Evolutionary conservation across 2,888 invertebrate species (phyloP).

Genomic region (Luperina testacea): DNA sequence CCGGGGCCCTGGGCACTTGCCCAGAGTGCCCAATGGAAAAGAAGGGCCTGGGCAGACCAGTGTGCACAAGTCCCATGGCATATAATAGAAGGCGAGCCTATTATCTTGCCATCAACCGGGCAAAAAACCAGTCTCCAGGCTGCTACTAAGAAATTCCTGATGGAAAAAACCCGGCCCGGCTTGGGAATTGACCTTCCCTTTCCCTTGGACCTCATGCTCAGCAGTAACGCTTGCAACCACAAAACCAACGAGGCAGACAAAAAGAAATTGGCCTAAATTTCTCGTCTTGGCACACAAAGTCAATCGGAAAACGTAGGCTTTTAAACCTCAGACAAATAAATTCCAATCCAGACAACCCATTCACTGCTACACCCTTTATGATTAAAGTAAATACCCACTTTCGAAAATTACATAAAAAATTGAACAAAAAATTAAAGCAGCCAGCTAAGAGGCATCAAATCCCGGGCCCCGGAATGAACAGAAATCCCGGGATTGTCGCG

Average conservation of each 20-base stretch:
- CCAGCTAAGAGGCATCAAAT: slow-evolving; percentile 68
- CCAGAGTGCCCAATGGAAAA: no score
- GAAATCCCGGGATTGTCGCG: slow-evolving; percentile 73
- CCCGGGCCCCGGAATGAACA: slow-evolving; percentile 67
- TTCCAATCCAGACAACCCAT: slow-evolving; percentile 44
- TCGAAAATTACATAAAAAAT: slow-evolving; percentile 59
- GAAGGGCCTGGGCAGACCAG: no score
- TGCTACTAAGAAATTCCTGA: not conserved
- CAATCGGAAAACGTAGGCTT: slow-evolving; percentile 17
- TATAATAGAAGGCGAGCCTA: no score
- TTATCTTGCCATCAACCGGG: not conserved
- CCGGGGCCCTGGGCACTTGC: no score
- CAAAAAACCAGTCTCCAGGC: not conserved
- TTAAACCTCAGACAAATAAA: slow-evolving; percentile 26
- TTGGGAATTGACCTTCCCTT: no score
- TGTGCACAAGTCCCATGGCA: no score
- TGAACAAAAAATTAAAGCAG: slow-evolving; percentile 68
- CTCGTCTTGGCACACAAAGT: not conserved
- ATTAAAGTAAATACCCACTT: slow-evolving; percentile 53
- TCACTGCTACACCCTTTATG: slow-evolving; percentile 32
- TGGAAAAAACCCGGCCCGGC: no score
- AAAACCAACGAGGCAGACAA: not conserved
- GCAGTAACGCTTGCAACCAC: not conserved
- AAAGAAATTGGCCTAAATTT: not conserved
- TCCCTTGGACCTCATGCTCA: not conserved